phyloP scores from a whole-genome alignment of 2,888 invertebrate species.

The Micropterix aruncella region DNA sequence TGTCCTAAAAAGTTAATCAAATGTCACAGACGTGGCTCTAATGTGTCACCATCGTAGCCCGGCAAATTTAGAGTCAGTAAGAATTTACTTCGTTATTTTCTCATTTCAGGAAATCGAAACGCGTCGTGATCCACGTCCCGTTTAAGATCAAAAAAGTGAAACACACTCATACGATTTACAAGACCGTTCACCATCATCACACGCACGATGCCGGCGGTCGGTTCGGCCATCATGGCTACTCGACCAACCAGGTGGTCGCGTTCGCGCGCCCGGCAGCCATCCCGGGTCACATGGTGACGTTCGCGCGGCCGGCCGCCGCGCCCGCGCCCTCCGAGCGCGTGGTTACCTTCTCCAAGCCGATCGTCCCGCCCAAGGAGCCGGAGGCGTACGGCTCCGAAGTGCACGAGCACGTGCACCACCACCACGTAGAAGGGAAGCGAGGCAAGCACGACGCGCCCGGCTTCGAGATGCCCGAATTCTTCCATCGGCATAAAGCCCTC shows the following conservation, averaged over 20 bases:
- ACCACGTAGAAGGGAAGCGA: conserved; percentile 23
- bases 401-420: conserved; percentile 36
- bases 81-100: not conserved
- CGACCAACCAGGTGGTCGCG: not conserved
- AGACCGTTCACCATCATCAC: conserved; percentile 45
- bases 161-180: conserved; percentile 59
- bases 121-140: conserved; percentile 54
- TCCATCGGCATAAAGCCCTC: conserved; percentile 19
- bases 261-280: not conserved
- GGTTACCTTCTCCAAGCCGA: conserved; percentile 11
- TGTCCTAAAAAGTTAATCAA: too few species aligned
- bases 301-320: conserved; percentile 25
- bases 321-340: conserved; percentile 18
- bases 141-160: conserved; percentile 52
- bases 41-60: too few species aligned
- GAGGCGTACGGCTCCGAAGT: conserved; percentile 24
- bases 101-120: conserved; percentile 38
- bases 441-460: conserved; percentile 26
- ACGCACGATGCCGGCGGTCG: conserved; percentile 10
- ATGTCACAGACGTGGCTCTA: too few species aligned
- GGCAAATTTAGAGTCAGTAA: too few species aligned
- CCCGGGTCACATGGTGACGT: not conserved
- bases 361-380: conserved; percentile 18
- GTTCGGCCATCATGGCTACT: not conserved
- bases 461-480: conserved; percentile 29